Base-by-base conservation (phyloP, 1,140 invertebrate species). In the Drosophila varians region DNA sequence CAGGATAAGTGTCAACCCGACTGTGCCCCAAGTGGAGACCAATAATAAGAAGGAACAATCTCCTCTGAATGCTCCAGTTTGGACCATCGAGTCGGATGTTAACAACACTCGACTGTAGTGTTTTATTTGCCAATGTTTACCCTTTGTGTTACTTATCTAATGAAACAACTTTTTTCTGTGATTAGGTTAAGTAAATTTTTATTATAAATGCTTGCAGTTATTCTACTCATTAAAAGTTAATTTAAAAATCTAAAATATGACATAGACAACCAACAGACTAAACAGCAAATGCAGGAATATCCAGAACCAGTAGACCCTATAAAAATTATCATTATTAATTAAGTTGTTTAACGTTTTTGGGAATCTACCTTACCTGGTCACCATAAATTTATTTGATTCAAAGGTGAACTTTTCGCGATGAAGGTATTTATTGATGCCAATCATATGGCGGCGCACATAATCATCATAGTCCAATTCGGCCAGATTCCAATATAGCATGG, bases 381-480 rank as follows among this genome's bases (percentile, higher is more conserved):
- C 91, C 84, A 95, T 95, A 65, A 90, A 93, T 78, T 93, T 93
- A 0, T 95, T 95, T 7, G 92, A 91, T 2, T 93, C 93, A 34
- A 96, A 82, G 6, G 94, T 94, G 6, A 94, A 94, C 0, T 93
- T 90, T 16, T 94, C 93, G 70, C 97, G 96, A 73, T 97, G 96
- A 4, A 98, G 89, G 76, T 94, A 97, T 64, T 95, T 94, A 23
- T 96, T 93, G 18, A 97, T 95, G 12, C 96, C 97, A 36, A 95
- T 91, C 90, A 96, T 94, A 77, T 96, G 97, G 1, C 93, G 92
- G 16, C 94, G 93, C 0, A 96, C 89, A 76, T 96, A 96, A 0
- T 91, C 82, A 52, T 94, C 92, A 94, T 96, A 96, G 66, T 94
- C 91, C 23, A 96, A 84, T 11, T 83, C 62, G 21, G 89, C 75